phyloP scores from a whole-genome alignment of 2,888 invertebrate genomes.

The Agrilus mali region DNA sequence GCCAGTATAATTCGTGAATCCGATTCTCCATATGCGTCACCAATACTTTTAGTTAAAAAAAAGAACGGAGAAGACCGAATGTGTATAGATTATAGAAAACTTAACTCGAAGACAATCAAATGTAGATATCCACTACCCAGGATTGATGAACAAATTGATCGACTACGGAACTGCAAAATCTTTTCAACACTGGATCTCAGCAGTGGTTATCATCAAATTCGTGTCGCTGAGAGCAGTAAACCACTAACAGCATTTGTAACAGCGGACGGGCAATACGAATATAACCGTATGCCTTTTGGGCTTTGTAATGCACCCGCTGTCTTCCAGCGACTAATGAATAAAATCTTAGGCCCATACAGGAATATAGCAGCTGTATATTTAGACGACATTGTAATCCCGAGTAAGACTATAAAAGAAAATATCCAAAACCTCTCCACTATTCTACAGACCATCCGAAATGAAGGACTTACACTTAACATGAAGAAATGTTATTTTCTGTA shows the following conservation, averaged over 20 bases:
- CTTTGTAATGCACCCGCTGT: no score
- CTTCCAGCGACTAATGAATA: neutral
- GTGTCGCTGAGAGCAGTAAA: slow-evolving; percentile 12
- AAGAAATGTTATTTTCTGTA: neutral
- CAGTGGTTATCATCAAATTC: slow-evolving; percentile 20
- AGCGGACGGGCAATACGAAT: slow-evolving; percentile 18
- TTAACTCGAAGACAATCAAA: slow-evolving; percentile 18
- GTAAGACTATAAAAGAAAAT: neutral
- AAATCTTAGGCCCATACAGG: neutral
- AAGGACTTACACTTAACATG: neutral
- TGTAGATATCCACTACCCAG: slow-evolving; percentile 19
- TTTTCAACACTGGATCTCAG: slow-evolving; percentile 18
- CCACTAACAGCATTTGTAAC: slow-evolving; percentile 19
- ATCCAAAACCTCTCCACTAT: neutral
- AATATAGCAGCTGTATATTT: slow-evolving; percentile 1
- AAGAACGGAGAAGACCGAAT: slow-evolving; percentile 11
- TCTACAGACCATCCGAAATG: neutral
- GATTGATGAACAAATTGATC: slow-evolving; percentile 18
- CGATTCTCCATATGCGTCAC: slow-evolving; percentile 13
- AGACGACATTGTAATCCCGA: neutral
- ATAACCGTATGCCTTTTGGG: no score
- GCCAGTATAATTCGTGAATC: slow-evolving; percentile 7
- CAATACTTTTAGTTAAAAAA: slow-evolving; percentile 13
- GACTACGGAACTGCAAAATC: slow-evolving; percentile 12
- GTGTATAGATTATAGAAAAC: slow-evolving; percentile 14